Conservation (phyloP, 2,888 invertebrate genomes). For the Phyto melanocephala region DNA sequence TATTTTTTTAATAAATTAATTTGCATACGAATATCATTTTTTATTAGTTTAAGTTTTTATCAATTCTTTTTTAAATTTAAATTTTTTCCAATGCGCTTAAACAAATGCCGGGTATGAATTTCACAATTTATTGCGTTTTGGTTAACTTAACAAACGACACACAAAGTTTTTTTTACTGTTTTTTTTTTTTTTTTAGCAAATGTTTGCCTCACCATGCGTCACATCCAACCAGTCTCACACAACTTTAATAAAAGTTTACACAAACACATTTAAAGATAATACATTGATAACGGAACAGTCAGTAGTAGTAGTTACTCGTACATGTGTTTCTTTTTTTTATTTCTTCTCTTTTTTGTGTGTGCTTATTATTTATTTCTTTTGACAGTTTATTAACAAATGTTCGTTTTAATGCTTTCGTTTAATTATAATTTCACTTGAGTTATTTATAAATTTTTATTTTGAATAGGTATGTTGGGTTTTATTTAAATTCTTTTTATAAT, state of each 20-base stretch:
- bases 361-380: constrained; percentile 5
- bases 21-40: too few species aligned
- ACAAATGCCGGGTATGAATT: constrained; percentile 65
- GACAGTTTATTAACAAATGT: constrained; percentile 39
- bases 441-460: constrained; percentile 43
- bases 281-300: constrained; percentile 26
- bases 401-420: constrained; percentile 22
- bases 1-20: too few species aligned
- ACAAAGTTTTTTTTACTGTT: constrained; percentile 52
- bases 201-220: constrained; percentile 56
- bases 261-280: neutral
- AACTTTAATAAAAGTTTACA: constrained; percentile 36
- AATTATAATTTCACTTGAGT: neutral
- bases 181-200: constrained; percentile 16
- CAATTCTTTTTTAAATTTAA: neutral
- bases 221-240: constrained; percentile 31
- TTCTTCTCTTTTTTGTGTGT: neutral
- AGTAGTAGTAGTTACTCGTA: constrained; percentile 29
- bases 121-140: constrained; percentile 67
- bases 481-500: neutral
- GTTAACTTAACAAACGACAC: constrained; percentile 45
- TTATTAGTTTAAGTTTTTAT: neutral
- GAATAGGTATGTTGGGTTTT: constrained; percentile 13
- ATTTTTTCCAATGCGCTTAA: constrained; percentile 12
- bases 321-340: constrained; percentile 33